phyloP scores from a whole-genome alignment of 2,888 invertebrate species.

The Nomada ferruginata region DNA sequence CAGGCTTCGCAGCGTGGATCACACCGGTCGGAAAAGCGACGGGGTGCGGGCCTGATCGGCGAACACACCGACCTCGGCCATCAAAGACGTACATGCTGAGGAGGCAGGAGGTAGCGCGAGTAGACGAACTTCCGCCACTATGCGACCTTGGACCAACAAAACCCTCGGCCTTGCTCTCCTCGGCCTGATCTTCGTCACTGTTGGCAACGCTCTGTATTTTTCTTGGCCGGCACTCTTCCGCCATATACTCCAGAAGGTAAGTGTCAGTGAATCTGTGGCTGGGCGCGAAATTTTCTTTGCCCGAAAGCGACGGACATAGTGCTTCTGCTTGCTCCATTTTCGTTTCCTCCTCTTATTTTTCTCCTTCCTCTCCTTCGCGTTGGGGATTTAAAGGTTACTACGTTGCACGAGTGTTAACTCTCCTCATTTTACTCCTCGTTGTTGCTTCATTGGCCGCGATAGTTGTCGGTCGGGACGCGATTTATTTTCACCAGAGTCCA shows the following conservation, averaged over 20 bases:
- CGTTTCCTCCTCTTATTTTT: no score
- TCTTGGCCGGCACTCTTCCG: conserved; percentile 75
- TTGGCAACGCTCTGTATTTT: conserved; percentile 73
- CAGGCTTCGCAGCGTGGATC: conserved; percentile 17
- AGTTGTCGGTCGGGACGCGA: neutral
- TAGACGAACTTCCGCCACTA: conserved; percentile 60
- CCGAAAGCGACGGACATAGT: neutral
- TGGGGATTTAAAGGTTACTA: conserved; percentile 1
- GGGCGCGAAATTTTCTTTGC: no score
- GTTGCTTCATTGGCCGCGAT: neutral
- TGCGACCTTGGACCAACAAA: conserved; percentile 80
- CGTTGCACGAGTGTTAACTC: neutral
- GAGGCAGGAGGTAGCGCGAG: conserved; percentile 41
- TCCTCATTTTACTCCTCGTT: neutral
- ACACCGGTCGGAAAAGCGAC: conserved; percentile 26
- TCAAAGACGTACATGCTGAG: conserved; percentile 68
- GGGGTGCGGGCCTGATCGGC: conserved; percentile 34
- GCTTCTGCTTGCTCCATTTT: neutral
- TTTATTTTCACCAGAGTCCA: neutral
- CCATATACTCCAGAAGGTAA: conserved; percentile 75
- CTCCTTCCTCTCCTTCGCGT: neutral
- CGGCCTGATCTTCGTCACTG: conserved; percentile 72
- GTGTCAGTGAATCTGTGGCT: conserved; percentile 1
- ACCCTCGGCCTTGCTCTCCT: conserved; percentile 72
- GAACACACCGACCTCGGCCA: conserved; percentile 20